phyloP scores from a whole-genome alignment of 2,797 vertebrate genomes.

The Chelidonichthys spinosus region DNA sequence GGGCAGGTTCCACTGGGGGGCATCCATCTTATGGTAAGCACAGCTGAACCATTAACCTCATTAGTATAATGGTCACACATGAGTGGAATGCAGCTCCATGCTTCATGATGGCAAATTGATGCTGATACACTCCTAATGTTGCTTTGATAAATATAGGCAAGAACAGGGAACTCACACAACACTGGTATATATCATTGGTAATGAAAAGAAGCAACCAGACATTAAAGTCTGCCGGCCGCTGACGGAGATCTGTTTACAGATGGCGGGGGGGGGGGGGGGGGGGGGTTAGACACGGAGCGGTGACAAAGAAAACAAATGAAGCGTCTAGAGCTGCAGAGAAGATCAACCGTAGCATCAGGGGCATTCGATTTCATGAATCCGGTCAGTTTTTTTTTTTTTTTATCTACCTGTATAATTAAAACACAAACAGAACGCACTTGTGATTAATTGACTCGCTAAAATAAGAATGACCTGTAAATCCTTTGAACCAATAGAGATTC shows the following conservation, averaged over 20 bases:
- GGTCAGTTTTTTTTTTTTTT: neutral
- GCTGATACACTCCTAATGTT: conserved; percentile 83
- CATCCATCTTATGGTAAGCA: conserved; percentile 86
- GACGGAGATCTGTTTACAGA: conserved; percentile 46
- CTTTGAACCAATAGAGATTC: conserved; percentile 60
- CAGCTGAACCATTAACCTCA: conserved; percentile 86
- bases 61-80: conserved; percentile 86
- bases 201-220: conserved; percentile 73
- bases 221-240: conserved; percentile 58
- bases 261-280: neutral
- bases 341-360: conserved; percentile 6
- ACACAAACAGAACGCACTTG: conserved; percentile 1
- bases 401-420: neutral
- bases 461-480: conserved; percentile 43
- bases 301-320: conserved; percentile 37
- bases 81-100: conserved; percentile 82
- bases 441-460: conserved; percentile 13
- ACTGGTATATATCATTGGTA: conserved; percentile 70
- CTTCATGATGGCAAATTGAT: conserved; percentile 85
- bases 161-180: conserved; percentile 71
- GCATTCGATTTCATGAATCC: neutral
- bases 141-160: conserved; percentile 82
- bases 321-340: conserved; percentile 11
- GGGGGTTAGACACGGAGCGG: neutral
- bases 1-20: conserved; percentile 80